phyloP scores from a whole-genome alignment of 30 jellyfish, hydroid and myxozoan species.

The Aurelia aurita region DNA sequence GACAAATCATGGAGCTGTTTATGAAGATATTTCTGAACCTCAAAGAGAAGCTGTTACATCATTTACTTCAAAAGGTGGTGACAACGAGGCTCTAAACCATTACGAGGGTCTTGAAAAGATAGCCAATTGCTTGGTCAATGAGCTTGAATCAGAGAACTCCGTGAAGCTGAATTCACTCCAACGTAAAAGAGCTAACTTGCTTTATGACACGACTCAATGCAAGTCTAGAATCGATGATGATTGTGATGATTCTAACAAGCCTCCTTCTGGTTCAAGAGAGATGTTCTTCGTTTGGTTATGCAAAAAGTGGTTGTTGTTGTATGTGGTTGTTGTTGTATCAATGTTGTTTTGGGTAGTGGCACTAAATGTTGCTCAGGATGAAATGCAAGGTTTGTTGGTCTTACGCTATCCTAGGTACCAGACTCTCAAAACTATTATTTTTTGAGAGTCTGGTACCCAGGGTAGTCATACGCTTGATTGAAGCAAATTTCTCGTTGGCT shows the following conservation, averaged over 20 bases:
- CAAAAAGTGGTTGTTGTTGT: slow-evolving; percentile 1
- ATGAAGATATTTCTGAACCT: no score
- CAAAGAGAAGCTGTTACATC: no score
- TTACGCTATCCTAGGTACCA: no score
- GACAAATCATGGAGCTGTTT: no score
- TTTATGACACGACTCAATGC: background rate
- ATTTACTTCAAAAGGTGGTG: background rate
- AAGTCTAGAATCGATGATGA: background rate
- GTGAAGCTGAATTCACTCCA: slow-evolving; percentile 29
- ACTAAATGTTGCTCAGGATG: background rate
- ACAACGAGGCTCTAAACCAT: slow-evolving; percentile 11
- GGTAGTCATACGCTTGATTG: no score
- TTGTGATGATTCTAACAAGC: background rate
- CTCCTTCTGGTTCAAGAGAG: background rate
- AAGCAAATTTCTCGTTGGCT: no score
- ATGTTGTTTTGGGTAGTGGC: slow-evolving; percentile 29
- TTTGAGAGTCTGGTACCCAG: no score
- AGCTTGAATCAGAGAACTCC: slow-evolving; percentile 13
- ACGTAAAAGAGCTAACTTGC: background rate
- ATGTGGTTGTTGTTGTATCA: slow-evolving; percentile 34
- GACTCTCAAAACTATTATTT: no score
- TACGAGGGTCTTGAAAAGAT: slow-evolving; percentile 28
- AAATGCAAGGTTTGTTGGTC: background rate
- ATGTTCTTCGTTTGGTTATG: slow-evolving; percentile 12
- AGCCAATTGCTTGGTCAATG: slow-evolving; percentile 11